Base-by-base conservation (phyloP, 2,113 vertebrate genomes). In the Podocnemis expansa region DNA sequence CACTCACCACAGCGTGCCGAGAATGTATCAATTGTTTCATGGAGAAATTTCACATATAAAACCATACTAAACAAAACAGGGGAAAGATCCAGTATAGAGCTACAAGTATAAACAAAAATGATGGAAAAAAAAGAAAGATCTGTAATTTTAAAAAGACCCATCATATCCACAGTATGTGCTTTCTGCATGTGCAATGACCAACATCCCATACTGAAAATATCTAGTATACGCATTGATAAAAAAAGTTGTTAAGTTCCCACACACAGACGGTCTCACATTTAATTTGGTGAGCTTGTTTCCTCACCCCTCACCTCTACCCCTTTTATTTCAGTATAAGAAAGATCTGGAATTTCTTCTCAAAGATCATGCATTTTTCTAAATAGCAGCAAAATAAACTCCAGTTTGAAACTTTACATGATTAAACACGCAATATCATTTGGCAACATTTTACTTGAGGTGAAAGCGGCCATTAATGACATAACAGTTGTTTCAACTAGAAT, bases 21-120 rank as follows among this genome's bases (percentile, higher is more conserved):
- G 97, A 98, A 98, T 98, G 96, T 98, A 98, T 98, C 97, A 97
- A 95, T 97, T 97, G 97, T 97, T 98, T 98, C 92, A 87, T 4
- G 90, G 96, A 96, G 97, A 97, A 97, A 97, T 94, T 93, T 97
- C 93, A 97, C 93, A 94, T 93, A 92, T 70, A 96, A 98, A 98
- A 95, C 95, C 96, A 96, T 93, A 95, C 96, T 96, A 97, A 98
- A 98, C 97, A 97, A 98, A 98, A 97, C 96, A 96, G 88, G 88
- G 56, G 90, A 97, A 97, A 97, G 93, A 94, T 87, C 94, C 97
- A 94, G 96, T 96, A 81, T 94, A 95, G 91, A 95, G 94, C 91
- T 85, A 97, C 96, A 96, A 96, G 91, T 91, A 97, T 96, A 98
- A 97, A 96, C 95, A 95, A 97, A 96, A 85, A 92, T 82, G 93